Percentiles rank a stretch among this genome's conserved stretches.
Conservation (phyloP, 2,797 vertebrate genomes). For the Anabacerthia variegaticeps region DNA sequence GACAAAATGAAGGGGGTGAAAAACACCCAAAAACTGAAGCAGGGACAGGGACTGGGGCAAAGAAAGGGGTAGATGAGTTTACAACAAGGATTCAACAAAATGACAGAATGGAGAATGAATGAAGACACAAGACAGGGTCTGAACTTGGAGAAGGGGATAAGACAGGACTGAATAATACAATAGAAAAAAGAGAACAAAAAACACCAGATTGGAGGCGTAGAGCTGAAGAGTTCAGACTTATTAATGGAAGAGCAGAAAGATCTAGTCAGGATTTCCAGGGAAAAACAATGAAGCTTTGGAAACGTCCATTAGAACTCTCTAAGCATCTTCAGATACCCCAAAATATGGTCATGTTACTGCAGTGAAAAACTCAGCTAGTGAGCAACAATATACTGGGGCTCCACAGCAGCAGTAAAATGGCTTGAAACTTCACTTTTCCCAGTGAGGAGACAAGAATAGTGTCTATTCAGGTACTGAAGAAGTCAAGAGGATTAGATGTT, state of each 20-base stretch:
- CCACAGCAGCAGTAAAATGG: neutral
- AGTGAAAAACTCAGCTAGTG: neutral
- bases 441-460: rapidly evolving
- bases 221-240: neutral
- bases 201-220: rapidly evolving
- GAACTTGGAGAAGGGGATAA: neutral
- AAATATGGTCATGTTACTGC: neutral
- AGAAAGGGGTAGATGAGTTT: neutral
- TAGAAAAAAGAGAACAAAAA: neutral
- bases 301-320: neutral
- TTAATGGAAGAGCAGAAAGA: neutral
- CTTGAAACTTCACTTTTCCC: neutral
- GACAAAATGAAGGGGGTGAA: neutral
- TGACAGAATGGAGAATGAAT: neutral
- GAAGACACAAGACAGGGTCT: neutral
- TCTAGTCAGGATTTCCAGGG: neutral
- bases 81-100: neutral
- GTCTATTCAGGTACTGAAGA: neutral
- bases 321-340: neutral
- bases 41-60: neutral
- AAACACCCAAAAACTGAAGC: neutral
- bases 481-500: neutral
- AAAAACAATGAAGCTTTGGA: neutral
- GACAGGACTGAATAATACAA: no score
- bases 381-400: neutral